Evolutionary conservation across 2,797 vertebrate species (phyloP), one percentile per base, ranked within the genome.

Genomic region (Phoeniculus purpureus): DNA sequence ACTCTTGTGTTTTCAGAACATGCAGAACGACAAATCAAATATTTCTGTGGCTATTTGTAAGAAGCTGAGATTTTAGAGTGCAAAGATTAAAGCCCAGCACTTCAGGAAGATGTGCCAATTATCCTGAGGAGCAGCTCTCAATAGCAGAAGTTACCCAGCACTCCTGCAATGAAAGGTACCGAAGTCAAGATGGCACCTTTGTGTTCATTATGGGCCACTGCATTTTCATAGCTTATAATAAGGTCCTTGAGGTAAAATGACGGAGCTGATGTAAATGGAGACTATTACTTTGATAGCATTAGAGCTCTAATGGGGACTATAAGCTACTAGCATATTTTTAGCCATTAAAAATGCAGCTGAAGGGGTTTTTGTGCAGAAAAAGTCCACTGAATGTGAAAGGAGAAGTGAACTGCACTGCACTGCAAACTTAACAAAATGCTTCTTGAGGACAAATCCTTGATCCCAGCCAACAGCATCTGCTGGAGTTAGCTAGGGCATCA

Each of bases 41-140:
- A 64, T 80, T 90, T 93, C 81, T 66, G 26, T 78, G 82, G 45
- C 81, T 61, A 26, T 75, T 67, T 50, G 15, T 71, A 55, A 89
- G 60, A 29, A 61, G 43, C 34, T 48, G 68, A 80, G 65, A 82
- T 85, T 77, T 75, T 17, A 21, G 65, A 90, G 71, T 43, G 55
- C 68, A 75, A 90, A 89, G 87, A 94, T 90, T 82, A 89, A 92
- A 92, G 91, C 70, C 17, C 29, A 60, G 85, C 52, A 51, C 79
- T 87, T 85, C 29, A 72, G 78, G 27, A 87, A 52, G 72, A 40
- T 51, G 50, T 29, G 78, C 79, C 76, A 81, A 68, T 85, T 95
- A 78, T 73, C 45, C 54, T 10, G 65, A 78, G 82, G 90, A 81
- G 55, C 79, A 82, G 62, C 85, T 92, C 79, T 59, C 72, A 85